Evolutionary conservation across 2,113 vertebrate species (phyloP), one percentile per base, ranked within the genome.

Genomic region (Cololabis saira): DNA sequence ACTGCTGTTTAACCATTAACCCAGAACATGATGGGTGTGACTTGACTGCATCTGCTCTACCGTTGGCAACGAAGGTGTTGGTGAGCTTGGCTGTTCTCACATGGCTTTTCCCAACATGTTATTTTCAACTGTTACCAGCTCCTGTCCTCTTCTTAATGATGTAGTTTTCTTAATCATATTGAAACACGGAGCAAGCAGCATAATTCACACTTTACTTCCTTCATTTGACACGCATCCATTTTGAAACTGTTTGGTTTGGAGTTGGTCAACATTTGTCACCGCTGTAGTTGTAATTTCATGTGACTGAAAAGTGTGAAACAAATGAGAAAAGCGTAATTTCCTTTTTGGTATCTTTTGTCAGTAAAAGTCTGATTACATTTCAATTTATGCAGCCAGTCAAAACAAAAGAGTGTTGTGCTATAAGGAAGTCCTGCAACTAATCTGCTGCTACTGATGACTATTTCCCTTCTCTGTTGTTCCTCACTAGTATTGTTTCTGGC

Each of bases 401-500:
- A 49, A 71, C 21, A 49, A 30, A 45, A 17, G 33, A 11, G 8
- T 33, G 18, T 22, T 41, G 17, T 18, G 45, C 4, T 67, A 40
- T 18, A 44, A 2, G 57, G 24, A 24, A 41, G 33, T 57, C 21
- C 22, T 41, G 5, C 24, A 30, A 22, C 22, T 24, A 42, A 16
- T 33, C 30, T 12, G 15, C 42, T 8, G 12, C 17, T 50, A 61
- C 22, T 78, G 61, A 83, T 71, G 27, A 71, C 18, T 3, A 3
- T 65, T 51, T 64, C 33, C 37, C 70, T 50, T 64, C 67, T 67
- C 41, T 74, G 64, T 54, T 54, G 21, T 61, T 55, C 54, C 63
- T 66, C 52, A 50, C 67, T 84, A 93, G 89, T 76, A 88, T 84
- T 67, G 87, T 90, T 72, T 80, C 67, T 45, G 90, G 92, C 54